Conservation (phyloP, 1,140 invertebrate genomes). For the Lordiphosa clarofinis region DNA sequence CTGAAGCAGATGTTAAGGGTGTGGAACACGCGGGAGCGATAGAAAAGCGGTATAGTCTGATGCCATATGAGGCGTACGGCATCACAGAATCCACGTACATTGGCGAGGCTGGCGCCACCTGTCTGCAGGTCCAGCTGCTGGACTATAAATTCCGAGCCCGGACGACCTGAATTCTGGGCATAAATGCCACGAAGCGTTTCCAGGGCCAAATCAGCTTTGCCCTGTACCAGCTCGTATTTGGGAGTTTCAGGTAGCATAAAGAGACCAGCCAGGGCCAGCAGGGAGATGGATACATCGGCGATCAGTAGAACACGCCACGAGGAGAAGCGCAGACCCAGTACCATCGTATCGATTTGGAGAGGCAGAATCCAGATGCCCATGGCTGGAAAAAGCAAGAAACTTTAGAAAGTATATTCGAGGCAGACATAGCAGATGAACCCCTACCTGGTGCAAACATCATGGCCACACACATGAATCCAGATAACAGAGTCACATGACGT, state of each 20-base stretch:
- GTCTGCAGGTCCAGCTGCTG: slow-evolving; percentile 35
- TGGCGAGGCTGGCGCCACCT: slow-evolving; percentile 47
- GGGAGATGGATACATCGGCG: slow-evolving; percentile 81
- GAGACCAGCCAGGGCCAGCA: slow-evolving; percentile 81
- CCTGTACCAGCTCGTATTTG: slow-evolving; percentile 86
- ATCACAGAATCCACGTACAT: slow-evolving; percentile 52
- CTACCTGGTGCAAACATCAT: slow-evolving; percentile 85
- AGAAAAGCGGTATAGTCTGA: slow-evolving; percentile 81
- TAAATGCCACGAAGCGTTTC: slow-evolving; percentile 83
- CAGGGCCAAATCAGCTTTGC: slow-evolving; percentile 83
- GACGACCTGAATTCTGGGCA: slow-evolving; percentile 81
- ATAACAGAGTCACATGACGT: slow-evolving; percentile 82
- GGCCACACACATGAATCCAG: slow-evolving; percentile 84
- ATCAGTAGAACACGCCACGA: slow-evolving; percentile 86
- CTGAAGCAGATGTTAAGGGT: slow-evolving; percentile 82
- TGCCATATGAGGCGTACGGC: slow-evolving; percentile 79
- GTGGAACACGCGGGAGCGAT: slow-evolving; percentile 80
- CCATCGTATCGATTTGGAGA: slow-evolving; percentile 79
- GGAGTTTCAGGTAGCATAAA: slow-evolving; percentile 87
- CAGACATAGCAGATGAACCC: no score
- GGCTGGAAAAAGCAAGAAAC: slow-evolving; percentile 76
- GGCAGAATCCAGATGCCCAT: slow-evolving; percentile 85
- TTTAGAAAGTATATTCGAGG: no score
- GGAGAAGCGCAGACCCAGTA: slow-evolving; percentile 80
- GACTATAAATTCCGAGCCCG: slow-evolving; percentile 50